These are phyloP conservation scores for Urocyon cinereoargenteus DNA, from an alignment of 2,797 vertebrate species.

Conservation along the genomic window DNA sequence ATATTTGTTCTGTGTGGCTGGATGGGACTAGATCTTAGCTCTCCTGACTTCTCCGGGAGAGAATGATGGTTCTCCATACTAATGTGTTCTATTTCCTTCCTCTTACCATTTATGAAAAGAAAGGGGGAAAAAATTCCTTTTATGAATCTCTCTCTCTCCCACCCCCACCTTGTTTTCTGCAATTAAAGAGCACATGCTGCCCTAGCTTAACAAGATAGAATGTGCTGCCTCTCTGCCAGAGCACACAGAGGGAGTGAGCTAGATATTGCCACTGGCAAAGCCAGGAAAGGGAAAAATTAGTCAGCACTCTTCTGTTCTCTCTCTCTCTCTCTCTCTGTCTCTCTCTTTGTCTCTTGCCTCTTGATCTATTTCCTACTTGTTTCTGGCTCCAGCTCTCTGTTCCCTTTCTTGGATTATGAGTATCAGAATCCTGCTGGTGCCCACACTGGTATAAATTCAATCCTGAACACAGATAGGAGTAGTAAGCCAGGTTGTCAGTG, in stretches of 20 bases:
- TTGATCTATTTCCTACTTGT: background rate
- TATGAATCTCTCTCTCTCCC: background rate
- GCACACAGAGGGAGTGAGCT: background rate
- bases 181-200: background rate
- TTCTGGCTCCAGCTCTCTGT: background rate
- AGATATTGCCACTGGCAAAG: background rate
- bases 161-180: background rate
- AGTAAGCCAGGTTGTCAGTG: background rate
- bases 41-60: background rate
- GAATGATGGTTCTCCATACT: background rate
- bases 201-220: background rate
- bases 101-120: constrained; percentile 30
- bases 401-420: background rate
- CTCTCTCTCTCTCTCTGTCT: background rate
- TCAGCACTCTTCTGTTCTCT: background rate
- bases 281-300: background rate
- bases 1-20: background rate
- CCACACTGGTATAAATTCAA: constrained; percentile 3
- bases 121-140: background rate
- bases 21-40: background rate
- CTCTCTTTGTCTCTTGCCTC: background rate
- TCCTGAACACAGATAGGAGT: background rate
- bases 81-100: background rate
- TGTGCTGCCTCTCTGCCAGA: background rate
- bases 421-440: background rate